Evolutionary conservation across 2,888 invertebrate genomes (phyloP), one percentile per base, ranked within the genome.

Genomic region (Smittia sp.): DNA sequence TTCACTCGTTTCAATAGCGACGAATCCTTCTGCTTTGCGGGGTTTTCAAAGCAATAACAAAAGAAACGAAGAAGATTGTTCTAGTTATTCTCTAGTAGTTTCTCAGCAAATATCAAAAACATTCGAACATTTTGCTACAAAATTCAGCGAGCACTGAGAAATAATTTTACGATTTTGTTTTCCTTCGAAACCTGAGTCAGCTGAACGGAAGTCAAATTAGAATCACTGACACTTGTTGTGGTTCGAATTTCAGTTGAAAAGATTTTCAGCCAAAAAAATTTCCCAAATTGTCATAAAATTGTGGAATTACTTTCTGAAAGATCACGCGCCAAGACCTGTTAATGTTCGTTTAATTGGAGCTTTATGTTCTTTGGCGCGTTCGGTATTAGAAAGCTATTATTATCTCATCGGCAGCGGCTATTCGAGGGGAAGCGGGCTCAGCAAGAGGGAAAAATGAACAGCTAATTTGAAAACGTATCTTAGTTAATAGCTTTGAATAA

Each of bases 361-460:
- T 72, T 72, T 62, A 66, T 39, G 15, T 66, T 66, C 66, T 66
- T 66, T 66, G 66, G 66, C 66, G 32, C 66, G 39, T n/a, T 46
- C 18, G 7, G 6, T 32, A 27, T 67, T 39, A 67, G 39, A 66
- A 39, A 67, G 13, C 27, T 20, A 20, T 20, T 58, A 58, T 58
- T 58, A 22, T 22, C 58, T 22, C 58, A 58, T 58, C 18, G 18
- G 11, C 4, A 18, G 13, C 18, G n/a, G 13, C 13, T 52, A 52
- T 52, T 52, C 52, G 52, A 52, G 11, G 13, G n/a, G 52, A 52
- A 15, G 15, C 18, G 2, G 15, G 18, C 13, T 4, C n/a, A 18
- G 2, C 52, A 52, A 4, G 18, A 18, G 18, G 18, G 13, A 52
- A 52, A 52, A 52, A 3, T n/a, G 11, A 18, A 9, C 15, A 3